These are phyloP conservation scores for Heliconius himera DNA, from an alignment of 1,140 invertebrate species.

Conservation along the genomic window DNA sequence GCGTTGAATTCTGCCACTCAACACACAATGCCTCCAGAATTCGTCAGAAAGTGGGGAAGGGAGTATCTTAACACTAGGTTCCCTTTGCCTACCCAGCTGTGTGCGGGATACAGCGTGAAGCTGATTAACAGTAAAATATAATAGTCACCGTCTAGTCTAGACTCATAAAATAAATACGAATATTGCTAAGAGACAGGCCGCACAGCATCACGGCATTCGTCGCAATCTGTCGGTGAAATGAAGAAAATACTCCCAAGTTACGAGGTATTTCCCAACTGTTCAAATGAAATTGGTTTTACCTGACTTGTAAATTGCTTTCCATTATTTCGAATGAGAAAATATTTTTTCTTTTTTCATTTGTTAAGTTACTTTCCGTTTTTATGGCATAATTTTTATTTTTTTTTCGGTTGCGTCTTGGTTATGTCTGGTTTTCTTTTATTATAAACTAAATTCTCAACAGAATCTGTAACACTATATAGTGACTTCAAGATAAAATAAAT, in stretches of 20 bases:
- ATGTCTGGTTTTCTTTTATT: background rate
- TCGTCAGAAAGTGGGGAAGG: too few species aligned
- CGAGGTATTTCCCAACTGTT: background rate
- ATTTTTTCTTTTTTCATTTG: slow-evolving; percentile 1
- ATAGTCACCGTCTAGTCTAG: slow-evolving; percentile 44
- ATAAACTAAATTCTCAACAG: background rate
- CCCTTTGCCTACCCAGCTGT: too few species aligned
- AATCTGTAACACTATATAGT: background rate
- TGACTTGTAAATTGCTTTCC: slow-evolving; percentile 10
- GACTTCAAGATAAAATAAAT: too few species aligned
- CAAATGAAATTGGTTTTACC: slow-evolving; percentile 21
- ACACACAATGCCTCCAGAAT: too few species aligned
- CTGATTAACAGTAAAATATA: slow-evolving; percentile 32
- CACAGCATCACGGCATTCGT: slow-evolving; percentile 18
- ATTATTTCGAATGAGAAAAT: background rate
- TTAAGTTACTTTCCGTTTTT: background rate
- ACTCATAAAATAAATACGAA: slow-evolving; percentile 35
- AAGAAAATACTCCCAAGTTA: slow-evolving; percentile 22
- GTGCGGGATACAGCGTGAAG: too few species aligned
- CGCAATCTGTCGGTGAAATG: slow-evolving; percentile 29
- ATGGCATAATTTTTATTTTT: background rate
- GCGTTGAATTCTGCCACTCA: too few species aligned
- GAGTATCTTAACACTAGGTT: too few species aligned
- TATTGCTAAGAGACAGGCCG: slow-evolving; percentile 24
- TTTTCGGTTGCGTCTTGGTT: background rate